Base-by-base conservation (phyloP, 2,888 invertebrate genomes). In the Glaucopsyche alexis region DNA sequence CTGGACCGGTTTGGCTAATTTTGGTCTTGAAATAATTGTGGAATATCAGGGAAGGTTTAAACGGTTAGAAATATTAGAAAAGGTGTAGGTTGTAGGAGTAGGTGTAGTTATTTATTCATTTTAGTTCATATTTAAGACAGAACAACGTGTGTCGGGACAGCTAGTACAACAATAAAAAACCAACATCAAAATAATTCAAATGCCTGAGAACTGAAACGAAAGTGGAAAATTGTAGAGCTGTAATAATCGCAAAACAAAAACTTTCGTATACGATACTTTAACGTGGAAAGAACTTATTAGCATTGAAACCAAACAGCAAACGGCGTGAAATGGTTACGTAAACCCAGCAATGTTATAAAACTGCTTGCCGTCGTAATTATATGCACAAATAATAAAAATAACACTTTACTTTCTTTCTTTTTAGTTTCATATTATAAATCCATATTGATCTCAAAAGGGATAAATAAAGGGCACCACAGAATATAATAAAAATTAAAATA, bases 361-460 rank as follows among this genome's bases (percentile, higher is more conserved):
- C 60, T 47, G 13, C 47, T 60, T 29, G 29, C 5, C 7, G 60
- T 29, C 38, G 29, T 60, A 60, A 60, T 60, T 60, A 60, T 29
- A 60, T 60, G 60, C 13, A 38, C 29, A 38, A 60, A 38, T 60
- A 60, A 60, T 60, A 38, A 38, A 29, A 60, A 60, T 60, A 60
- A 60, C 60, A 38, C 60, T 60, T 60, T 13, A 60, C 60, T 60
- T 60, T 60, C 60, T 60, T 60, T 60, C 13, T 60, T 60, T 11
- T 55, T 4, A 55, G 13, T 60, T 55, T 19, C 9, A 55, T 9
- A 29, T 60, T 14, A 38, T 29, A 29, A 60, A 42, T 42, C 42
- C 42, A 42, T 42, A 29, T 29, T 29, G 4, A 29, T 29, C 1
- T 29, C 29, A 29, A 29, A 29, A 29, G 29, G 29, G 29, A 29